Evolutionary conservation across 2,888 invertebrate genomes (phyloP).

Genomic region (Limnephilus auricula): DNA sequence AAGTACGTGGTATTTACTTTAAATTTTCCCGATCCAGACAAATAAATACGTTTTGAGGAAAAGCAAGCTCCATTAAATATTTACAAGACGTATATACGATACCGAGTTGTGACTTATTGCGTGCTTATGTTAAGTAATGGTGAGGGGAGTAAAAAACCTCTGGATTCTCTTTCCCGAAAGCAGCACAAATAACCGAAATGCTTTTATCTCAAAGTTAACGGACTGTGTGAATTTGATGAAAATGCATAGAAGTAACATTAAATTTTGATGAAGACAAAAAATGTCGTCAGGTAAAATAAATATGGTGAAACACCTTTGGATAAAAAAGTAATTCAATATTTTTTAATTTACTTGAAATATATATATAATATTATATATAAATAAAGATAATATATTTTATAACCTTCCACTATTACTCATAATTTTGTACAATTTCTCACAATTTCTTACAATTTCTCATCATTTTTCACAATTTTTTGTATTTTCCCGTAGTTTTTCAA

Average conservation of each 20-base stretch:
- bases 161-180: background rate
- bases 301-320: background rate
- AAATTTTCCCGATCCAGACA: background rate
- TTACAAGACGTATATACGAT: constrained; percentile 35
- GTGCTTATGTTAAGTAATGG: background rate
- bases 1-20: background rate
- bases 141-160: background rate
- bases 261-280: background rate
- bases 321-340: background rate
- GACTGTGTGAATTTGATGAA: constrained; percentile 3
- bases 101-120: constrained; percentile 15
- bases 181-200: constrained; percentile 15
- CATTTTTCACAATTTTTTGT: too few relatives aligned
- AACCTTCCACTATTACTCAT: too few relatives aligned
- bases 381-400: too few relatives aligned
- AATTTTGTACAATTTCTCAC: too few relatives aligned
- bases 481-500: too few relatives aligned
- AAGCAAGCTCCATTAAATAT: constrained; percentile 8
- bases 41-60: constrained; percentile 27
- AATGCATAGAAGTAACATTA: background rate
- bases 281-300: background rate
- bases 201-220: constrained; percentile 17
- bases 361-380: too few relatives aligned
- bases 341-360: too few relatives aligned
- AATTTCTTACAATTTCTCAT: too few relatives aligned